Percentiles rank a stretch among this genome's conserved stretches.
Conservation (phyloP, 1,140 invertebrate species). For the Sycophila sp. region DNA sequence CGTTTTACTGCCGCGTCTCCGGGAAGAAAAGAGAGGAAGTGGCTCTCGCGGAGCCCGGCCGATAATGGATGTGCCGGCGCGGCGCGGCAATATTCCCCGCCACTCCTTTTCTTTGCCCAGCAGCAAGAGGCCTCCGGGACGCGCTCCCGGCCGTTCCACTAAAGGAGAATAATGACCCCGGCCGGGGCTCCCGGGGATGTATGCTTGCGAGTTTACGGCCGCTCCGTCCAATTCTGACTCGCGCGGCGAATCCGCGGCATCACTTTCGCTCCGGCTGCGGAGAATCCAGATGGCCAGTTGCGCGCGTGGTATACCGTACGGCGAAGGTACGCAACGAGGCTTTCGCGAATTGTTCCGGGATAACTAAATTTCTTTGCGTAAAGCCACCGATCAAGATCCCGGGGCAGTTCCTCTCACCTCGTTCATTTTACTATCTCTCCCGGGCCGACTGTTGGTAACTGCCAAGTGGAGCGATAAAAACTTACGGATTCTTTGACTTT, state of each 20-base stretch:
- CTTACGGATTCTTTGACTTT: slow-evolving; percentile 4
- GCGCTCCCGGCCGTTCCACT: slow-evolving; percentile 1
- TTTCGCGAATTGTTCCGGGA: background rate
- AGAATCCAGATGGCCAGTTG: background rate
- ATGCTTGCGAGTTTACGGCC: background rate
- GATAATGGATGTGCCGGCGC: background rate
- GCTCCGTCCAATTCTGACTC: slow-evolving; percentile 17
- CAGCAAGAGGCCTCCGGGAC: too few relatives aligned
- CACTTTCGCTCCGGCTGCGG: background rate
- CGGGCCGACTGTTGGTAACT: background rate
- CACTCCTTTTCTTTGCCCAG: too few relatives aligned
- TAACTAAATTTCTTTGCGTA: slow-evolving; percentile 3
- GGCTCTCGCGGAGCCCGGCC: background rate
- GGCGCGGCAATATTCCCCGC: too few relatives aligned
- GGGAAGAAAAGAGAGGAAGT: background rate
- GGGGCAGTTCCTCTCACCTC: background rate
- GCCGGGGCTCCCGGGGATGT: background rate
- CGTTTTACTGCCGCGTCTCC: slow-evolving; percentile 24
- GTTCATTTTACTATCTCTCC: background rate
- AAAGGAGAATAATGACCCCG: slow-evolving; percentile 9
- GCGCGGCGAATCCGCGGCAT: background rate
- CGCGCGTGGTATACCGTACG: background rate
- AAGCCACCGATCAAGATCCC: too few relatives aligned
- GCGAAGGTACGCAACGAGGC: background rate
- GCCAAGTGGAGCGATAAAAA: background rate